phyloP scores from a whole-genome alignment of 30 jellyfish, hydroid and myxozoan species.

The Cassiopea andromeda region DNA sequence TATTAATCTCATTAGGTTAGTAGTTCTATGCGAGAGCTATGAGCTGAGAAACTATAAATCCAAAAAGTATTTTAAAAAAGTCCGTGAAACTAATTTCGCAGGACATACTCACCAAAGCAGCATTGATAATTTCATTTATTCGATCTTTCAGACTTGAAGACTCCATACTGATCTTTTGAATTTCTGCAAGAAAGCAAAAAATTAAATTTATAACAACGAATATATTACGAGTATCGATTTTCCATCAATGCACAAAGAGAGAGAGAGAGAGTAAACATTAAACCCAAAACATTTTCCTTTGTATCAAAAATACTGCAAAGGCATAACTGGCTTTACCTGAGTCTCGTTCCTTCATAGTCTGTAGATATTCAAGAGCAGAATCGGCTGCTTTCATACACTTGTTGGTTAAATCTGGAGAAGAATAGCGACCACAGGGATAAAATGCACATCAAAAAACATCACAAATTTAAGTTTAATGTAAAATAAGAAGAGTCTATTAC shows the following conservation, averaged over 20 bases:
- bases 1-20: too few relatives aligned
- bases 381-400: constrained; percentile 77
- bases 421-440: too few relatives aligned
- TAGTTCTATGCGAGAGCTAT: too few relatives aligned
- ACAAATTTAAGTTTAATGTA: too few relatives aligned
- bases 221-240: too few relatives aligned
- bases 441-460: too few relatives aligned
- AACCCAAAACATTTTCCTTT: neutral
- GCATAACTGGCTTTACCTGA: constrained; percentile 17
- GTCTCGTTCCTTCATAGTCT: constrained; percentile 64
- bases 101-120: constrained; percentile 40
- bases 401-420: constrained; percentile 42
- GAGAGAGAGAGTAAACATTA: too few relatives aligned
- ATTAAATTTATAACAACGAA: neutral
- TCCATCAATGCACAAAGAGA: too few relatives aligned
- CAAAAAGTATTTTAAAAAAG: neutral
- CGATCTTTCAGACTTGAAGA: constrained; percentile 40
- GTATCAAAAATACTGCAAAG: neutral
- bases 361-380: constrained; percentile 73
- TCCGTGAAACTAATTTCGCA: neutral
- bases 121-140: constrained; percentile 58
- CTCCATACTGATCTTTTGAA: constrained; percentile 33
- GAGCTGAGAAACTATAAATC: neutral
- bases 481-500: too few relatives aligned
- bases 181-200: constrained; percentile 25